Base-by-base conservation (phyloP, 1,140 invertebrate species). In the Rhopalosiphum padi region DNA sequence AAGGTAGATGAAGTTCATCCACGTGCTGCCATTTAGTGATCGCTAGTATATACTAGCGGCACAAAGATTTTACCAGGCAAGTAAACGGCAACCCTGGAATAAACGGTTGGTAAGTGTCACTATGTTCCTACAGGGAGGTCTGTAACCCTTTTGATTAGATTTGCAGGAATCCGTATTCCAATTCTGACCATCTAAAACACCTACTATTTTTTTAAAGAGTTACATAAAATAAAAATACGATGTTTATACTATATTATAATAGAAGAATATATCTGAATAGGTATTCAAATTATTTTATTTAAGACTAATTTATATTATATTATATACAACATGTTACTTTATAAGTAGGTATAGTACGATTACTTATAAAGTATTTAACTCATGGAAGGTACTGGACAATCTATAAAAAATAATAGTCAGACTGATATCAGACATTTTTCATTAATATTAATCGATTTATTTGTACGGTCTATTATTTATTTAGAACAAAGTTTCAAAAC, bases 361-460 rank as follows among this genome's bases (percentile, higher is more conserved):
- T 77, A 30, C 8, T 11, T n/a, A 68, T 68, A n/a, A n/a, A 30
- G n/a, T 68, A 77, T 21, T 77, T n/a, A 68, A 77, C 1, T 77
- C 6, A 0, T n/a, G n/a, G 18, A 68, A 7, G 0, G 5, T 1
- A 21, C 1, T 77, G 15, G 15, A 18, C 0, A 77, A n/a, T 77
- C 4, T 18, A 77, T 18, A 18, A 30, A 30, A 30, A 60, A 15
- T 9, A 8, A 60, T 30, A 60, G 25, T 60, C 1, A 30, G 11
- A 30, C 30, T 30, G 25, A 60, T 60, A 60, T 60, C 30, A 30
- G 55, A 30, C 55, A 30, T 4, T 60, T 82, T 37, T 22, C 35
- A 82, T 37, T 82, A 82, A 82, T 82, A 22, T 82, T 35, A 37
- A 37, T 82, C 6, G 77, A 82, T 82, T n/a, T 82, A 22, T 82